Percentiles rank a stretch among this genome's conserved stretches.
These are phyloP conservation scores for Agrotis ipsilon DNA, from an alignment of 2,888 invertebrate species.

Conservation along the genomic window DNA sequence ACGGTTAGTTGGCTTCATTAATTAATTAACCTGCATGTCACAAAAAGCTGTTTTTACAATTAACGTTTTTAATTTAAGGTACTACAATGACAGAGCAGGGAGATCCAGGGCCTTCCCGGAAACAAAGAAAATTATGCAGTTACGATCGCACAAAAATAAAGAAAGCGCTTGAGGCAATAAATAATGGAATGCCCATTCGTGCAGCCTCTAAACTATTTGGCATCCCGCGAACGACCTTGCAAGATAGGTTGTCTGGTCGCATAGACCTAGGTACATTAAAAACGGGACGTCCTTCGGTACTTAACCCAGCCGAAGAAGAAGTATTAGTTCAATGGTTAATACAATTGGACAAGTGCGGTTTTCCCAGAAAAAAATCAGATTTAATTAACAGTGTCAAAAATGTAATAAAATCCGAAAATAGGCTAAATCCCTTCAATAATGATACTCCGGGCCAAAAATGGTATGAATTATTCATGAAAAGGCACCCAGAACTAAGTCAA, in stretches of 20 bases:
- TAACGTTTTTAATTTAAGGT: too few species aligned
- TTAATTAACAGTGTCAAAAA: neutral
- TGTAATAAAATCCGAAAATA: neutral
- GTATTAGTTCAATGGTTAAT: conserved; percentile 6
- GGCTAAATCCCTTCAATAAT: neutral
- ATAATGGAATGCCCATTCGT: neutral
- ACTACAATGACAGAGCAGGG: neutral
- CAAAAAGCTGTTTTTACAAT: too few species aligned
- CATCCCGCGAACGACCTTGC: neutral
- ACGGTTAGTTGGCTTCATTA: too few species aligned
- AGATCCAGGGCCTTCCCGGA: neutral
- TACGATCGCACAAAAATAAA: neutral
- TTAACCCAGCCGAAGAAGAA: conserved; percentile 2
- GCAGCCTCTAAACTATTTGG: neutral
- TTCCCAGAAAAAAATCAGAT: neutral
- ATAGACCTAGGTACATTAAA: conserved; percentile 1
- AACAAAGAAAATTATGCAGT: neutral
- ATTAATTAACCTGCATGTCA: too few species aligned
- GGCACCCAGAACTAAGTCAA: conserved; percentile 2
- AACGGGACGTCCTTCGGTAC: conserved; percentile 1
- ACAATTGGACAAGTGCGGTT: neutral
- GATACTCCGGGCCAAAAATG: neutral
- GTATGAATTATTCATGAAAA: conserved; percentile 1
- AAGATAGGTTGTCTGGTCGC: conserved; percentile 1
- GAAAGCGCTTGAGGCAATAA: neutral